A percentile compares a stretch with the other conserved stretches of the same genome.
These are phyloP conservation scores for Elgaria multicarinata DNA, from an alignment of 2,113 vertebrate species.

Conservation along the genomic window DNA sequence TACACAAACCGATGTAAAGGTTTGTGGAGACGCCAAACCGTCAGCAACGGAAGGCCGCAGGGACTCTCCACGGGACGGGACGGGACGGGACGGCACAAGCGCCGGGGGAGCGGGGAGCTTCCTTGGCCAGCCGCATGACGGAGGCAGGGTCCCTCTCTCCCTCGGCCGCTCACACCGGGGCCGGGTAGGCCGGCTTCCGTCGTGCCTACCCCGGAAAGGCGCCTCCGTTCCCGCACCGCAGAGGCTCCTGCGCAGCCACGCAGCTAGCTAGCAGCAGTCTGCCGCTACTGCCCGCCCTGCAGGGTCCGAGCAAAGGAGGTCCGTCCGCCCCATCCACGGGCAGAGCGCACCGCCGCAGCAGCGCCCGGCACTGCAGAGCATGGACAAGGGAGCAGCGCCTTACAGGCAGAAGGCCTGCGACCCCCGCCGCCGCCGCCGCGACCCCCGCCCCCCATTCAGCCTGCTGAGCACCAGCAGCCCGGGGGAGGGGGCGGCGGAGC, in stretches of 20 bases:
- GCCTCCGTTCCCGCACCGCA: neutral
- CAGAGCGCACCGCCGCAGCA: too few species aligned
- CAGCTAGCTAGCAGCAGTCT: neutral
- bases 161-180: neutral
- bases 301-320: neutral
- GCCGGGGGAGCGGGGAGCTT: neutral
- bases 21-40: neutral
- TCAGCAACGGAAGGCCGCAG: neutral
- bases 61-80: accelerated
- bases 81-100: neutral
- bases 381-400: neutral
- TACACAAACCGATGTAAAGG: neutral
- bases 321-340: neutral
- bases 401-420: neutral
- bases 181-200: neutral
- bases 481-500: neutral
- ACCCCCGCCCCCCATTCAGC: too few species aligned
- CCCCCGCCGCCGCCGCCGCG: neutral
- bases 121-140: neutral
- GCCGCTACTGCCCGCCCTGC: neutral
- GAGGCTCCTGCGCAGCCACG: neutral
- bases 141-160: neutral
- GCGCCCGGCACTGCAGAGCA: neutral
- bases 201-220: neutral
- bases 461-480: neutral